Conservation (phyloP, 1,140 invertebrate genomes). For the Periplaneta americana region DNA sequence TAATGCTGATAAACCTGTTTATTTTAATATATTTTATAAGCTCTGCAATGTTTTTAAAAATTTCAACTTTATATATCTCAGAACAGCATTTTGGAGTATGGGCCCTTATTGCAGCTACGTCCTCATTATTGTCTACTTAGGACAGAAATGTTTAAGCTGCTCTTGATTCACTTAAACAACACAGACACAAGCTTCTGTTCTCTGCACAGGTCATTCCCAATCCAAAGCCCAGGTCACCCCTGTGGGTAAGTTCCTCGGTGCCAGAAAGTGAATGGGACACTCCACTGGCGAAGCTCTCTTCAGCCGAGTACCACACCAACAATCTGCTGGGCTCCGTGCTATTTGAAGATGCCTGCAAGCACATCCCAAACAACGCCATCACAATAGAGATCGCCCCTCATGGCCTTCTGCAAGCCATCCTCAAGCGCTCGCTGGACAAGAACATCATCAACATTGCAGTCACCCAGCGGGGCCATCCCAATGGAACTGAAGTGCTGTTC, state of each 20-base stretch:
- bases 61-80: neutral
- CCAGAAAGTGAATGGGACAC: slow-evolving; percentile 46
- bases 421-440: slow-evolving; percentile 44
- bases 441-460: slow-evolving; percentile 44
- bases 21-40: neutral
- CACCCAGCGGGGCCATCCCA: slow-evolving; percentile 41
- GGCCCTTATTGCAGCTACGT: no score
- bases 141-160: no score
- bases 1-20: no score
- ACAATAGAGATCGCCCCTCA: slow-evolving; percentile 54
- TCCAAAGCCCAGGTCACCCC: slow-evolving; percentile 39
- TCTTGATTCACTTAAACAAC: slow-evolving; percentile 2
- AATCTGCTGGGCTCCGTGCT: slow-evolving; percentile 49
- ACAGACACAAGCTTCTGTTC: no score
- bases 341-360: slow-evolving; percentile 50
- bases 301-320: slow-evolving; percentile 57
- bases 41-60: neutral
- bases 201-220: slow-evolving; percentile 41
- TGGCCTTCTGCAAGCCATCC: slow-evolving; percentile 49
- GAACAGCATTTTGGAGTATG: no score
- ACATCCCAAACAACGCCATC: slow-evolving; percentile 50
- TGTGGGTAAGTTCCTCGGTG: slow-evolving; percentile 54
- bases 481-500: slow-evolving; percentile 39
- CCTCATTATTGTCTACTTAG: no score
- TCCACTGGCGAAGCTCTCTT: slow-evolving; percentile 42